A percentile compares a stretch with the other conserved stretches of the same genome.
These are phyloP conservation scores for Ptyas mucosa DNA, from an alignment of 2,113 vertebrate genomes.

Conservation along the genomic window DNA sequence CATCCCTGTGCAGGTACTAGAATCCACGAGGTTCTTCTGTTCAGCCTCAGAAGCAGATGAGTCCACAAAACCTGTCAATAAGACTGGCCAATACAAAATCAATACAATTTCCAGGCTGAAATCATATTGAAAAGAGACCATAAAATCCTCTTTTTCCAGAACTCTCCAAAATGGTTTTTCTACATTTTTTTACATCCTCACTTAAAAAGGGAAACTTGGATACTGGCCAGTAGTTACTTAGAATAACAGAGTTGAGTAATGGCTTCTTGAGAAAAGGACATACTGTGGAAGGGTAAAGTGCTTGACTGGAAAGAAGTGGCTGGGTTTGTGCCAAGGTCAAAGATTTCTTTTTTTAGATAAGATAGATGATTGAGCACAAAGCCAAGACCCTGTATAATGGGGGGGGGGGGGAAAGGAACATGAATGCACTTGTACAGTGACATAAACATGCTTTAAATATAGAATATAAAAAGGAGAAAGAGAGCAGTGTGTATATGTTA, in stretches of 20 bases:
- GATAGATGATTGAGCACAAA: background rate
- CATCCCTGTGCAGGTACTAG: background rate
- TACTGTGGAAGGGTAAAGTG: background rate
- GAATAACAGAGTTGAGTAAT: background rate
- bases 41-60: background rate
- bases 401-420: too few species aligned
- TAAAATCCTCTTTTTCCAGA: background rate
- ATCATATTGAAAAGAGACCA: background rate
- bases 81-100: background rate
- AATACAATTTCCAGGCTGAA: background rate
- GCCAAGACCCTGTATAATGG: background rate
- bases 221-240: background rate
- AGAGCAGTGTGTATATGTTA: background rate
- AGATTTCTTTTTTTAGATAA: background rate
- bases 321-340: background rate
- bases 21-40: background rate
- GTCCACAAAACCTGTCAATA: background rate
- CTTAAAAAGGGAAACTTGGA: background rate
- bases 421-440: background rate
- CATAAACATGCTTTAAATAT: background rate
- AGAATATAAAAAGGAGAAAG: background rate
- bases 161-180: background rate
- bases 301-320: background rate
- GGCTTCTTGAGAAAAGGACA: background rate
- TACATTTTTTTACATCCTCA: background rate